Conservation (phyloP, 1,140 invertebrate species). For the Maniola jurtina region DNA sequence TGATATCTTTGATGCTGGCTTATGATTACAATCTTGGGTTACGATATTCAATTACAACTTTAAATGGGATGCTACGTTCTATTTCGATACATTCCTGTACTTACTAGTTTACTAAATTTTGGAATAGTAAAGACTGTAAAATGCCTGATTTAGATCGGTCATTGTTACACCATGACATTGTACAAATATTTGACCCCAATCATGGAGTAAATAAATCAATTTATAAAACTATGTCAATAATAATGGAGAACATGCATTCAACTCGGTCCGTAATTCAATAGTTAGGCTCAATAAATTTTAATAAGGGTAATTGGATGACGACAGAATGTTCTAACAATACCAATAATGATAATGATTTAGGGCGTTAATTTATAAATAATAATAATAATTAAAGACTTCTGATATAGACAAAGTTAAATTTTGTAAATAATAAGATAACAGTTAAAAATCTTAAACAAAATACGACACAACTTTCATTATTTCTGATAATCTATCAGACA, state of each 20-base stretch:
- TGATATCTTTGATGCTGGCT: conserved; percentile 13
- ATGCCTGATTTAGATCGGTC: background rate
- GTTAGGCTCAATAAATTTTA: conserved; percentile 64
- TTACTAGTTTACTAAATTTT: background rate
- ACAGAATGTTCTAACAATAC: conserved; percentile 49
- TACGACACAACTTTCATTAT: background rate
- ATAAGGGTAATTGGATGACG: conserved; percentile 61
- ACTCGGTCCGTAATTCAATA: conserved; percentile 53
- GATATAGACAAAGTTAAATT: background rate
- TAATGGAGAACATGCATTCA: conserved; percentile 48
- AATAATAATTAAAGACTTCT: background rate
- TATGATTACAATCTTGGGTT: conserved; percentile 17
- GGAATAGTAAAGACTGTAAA: too few relatives aligned
- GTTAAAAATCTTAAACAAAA: background rate
- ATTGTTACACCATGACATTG: background rate
- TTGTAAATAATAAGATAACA: background rate
- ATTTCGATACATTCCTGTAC: too few relatives aligned
- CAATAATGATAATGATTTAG: conserved; percentile 41
- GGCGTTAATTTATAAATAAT: conserved; percentile 16
- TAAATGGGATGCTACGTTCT: background rate
- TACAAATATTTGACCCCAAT: conserved; percentile 13
- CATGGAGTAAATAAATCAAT: conserved; percentile 54
- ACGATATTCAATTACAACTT: conserved; percentile 1
- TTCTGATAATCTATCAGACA: conserved; percentile 21
- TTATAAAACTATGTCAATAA: conserved; percentile 55